A percentile compares a stretch with the other conserved stretches of the same genome.
Conservation (phyloP, 35 echinoderm and acorn worm genomes). For the Lytechinus pictus region DNA sequence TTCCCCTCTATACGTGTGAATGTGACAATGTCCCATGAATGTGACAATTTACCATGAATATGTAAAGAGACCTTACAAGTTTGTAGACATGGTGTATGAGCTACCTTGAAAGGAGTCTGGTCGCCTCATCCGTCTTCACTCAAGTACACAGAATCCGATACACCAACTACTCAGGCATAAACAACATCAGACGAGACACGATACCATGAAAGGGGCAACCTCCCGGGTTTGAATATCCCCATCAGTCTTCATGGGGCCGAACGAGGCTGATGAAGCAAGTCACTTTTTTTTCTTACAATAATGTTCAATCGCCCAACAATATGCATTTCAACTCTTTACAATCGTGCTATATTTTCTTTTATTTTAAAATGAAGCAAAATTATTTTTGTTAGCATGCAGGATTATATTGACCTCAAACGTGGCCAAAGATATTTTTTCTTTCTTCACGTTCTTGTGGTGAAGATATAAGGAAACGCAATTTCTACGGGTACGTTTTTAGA, state of each 20-base stretch:
- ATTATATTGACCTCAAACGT: no score
- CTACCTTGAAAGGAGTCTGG: not conserved
- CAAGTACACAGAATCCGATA: slow-evolving; percentile 1
- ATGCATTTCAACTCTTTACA: no score
- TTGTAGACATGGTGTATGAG: not conserved
- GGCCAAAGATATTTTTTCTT: no score
- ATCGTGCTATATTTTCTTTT: no score
- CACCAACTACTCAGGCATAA: not conserved
- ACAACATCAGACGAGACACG: not conserved
- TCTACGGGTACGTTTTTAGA: no score
- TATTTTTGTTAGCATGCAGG: no score
- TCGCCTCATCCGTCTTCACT: not conserved
- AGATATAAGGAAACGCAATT: no score
- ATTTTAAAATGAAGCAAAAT: no score
- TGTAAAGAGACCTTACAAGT: not conserved
- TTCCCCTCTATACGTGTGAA: not conserved
- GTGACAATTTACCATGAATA: not conserved
- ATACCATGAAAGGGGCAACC: not conserved
- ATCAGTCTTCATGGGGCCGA: not conserved
- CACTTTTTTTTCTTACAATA: no score
- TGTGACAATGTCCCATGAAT: not conserved
- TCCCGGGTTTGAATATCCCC: not conserved
- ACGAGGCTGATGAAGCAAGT: not conserved
- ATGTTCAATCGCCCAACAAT: no score
- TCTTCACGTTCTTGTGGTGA: no score